These are phyloP conservation scores for Apostichopus leukothele DNA, from an alignment of 53 echinoderm and acorn worm genomes.

Conservation along the genomic window DNA sequence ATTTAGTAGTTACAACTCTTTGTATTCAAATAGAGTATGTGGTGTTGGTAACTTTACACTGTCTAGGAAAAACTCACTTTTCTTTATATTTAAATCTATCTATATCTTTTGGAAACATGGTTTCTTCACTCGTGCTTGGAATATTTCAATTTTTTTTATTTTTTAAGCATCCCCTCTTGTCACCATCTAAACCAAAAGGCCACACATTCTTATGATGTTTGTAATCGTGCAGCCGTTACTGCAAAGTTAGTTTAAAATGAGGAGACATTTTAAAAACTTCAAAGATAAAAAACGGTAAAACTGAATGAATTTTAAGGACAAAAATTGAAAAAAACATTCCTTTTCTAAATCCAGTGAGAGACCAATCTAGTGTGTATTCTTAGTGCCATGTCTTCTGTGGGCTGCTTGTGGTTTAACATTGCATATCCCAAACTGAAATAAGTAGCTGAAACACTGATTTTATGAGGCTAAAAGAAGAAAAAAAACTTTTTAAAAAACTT, in stretches of 20 bases:
- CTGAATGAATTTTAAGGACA: background rate
- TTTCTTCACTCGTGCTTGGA: too few species aligned
- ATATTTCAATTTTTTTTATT: too few species aligned
- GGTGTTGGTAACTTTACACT: background rate
- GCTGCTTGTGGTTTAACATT: conserved; percentile 5
- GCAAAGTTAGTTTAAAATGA: too few species aligned
- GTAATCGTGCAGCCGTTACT: too few species aligned
- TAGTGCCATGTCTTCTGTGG: conserved; percentile 15
- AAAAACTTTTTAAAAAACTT: background rate
- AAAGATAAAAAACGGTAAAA: background rate
- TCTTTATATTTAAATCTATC: too few species aligned
- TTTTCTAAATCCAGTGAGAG: conserved; percentile 13
- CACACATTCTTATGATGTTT: too few species aligned
- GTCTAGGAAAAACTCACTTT: too few species aligned
- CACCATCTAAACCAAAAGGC: too few species aligned
- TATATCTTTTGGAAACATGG: too few species aligned
- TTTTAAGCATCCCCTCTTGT: too few species aligned
- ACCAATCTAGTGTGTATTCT: conserved; percentile 43
- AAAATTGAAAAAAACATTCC: conserved; percentile 30
- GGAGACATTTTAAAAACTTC: too few species aligned
- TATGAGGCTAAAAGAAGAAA: background rate
- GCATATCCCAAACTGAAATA: conserved; percentile 25
- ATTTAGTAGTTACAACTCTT: conserved; percentile 13
- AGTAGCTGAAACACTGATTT: background rate
- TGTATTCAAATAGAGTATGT: conserved; percentile 16